Evolutionary conservation across 2,113 vertebrate species (phyloP), one percentile per base, ranked within the genome.

Genomic region (Daphoenositta chrysoptera): DNA sequence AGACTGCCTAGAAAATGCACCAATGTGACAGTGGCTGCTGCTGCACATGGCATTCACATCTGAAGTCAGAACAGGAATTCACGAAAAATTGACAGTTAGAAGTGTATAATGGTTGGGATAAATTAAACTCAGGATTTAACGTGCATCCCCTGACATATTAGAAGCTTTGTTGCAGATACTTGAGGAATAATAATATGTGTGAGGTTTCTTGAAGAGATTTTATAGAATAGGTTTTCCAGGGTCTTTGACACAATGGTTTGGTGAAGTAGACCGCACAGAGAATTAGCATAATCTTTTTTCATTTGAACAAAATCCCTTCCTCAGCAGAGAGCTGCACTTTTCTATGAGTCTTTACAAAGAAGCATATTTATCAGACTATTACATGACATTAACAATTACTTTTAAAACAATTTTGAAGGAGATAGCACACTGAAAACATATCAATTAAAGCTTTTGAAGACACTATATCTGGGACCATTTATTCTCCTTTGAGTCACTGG

Each of bases 201-300:
- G 83, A 89, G 79, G 69, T 77, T 51, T 92, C 47, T 27, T 57
- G 61, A 22, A 21, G 73, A 91, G 30, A 37, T 44, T 83, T 84
- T 53, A 47, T 1, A 56, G 50, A 58, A 8, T 19, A 35, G 21
- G 50, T 56, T 96, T 96, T 94, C 33, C 9, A 54, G 23, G 33
- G n/a, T 70, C 63, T 93, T 85, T 92, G 37, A 89, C 47, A 94
- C 63, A 77, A 69, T 23, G 37, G 40, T 76, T 88, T 86, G 53
- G 48, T 63, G 65, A 92, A 82, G 65, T 1, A 91, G 73, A 86
- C 68, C 0, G 1, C 30, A 66, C 6, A 90, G 19, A 85, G 37
- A 95, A 91, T 80, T 39, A 56, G 24, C n/a, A 89, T 76, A 81
- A 90, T 73, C 69, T 93, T 91, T 75, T 90, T 85, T 42, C 50